Conservation (phyloP, 2,113 vertebrate species). For the Stomatorhinus ivindoensis region DNA sequence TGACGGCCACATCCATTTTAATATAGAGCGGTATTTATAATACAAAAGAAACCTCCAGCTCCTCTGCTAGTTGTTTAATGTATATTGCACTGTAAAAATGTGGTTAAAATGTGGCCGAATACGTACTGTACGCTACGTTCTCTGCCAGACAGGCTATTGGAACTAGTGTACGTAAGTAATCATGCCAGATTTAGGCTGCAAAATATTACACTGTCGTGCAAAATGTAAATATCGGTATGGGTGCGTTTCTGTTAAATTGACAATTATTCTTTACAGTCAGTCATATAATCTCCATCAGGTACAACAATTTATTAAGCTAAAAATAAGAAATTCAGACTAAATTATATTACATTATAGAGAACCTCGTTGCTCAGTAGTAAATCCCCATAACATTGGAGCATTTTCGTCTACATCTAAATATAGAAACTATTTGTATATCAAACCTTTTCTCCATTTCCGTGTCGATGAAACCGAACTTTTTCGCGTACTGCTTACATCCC, state of each 20-base stretch:
- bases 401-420: neutral
- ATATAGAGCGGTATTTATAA: neutral
- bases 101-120: neutral
- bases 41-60: neutral
- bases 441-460: neutral
- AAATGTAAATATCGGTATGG: neutral
- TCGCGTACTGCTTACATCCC: neutral
- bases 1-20: neutral
- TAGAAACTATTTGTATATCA: neutral
- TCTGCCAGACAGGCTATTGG: neutral
- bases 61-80: neutral
- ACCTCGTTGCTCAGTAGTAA: neutral
- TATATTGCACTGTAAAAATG: neutral
- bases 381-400: neutral
- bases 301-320: neutral
- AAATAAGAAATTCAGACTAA: neutral
- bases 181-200: neutral
- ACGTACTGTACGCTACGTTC: neutral
- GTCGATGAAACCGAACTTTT: neutral
- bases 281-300: neutral
- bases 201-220: neutral
- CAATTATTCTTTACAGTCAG: neutral
- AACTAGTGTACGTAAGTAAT: neutral
- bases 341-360: neutral
- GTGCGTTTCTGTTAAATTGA: neutral